A percentile compares a stretch with the other conserved stretches of the same genome.
phyloP scores from a whole-genome alignment of 2,797 vertebrate species.

The Ctenosaura bakeri region DNA sequence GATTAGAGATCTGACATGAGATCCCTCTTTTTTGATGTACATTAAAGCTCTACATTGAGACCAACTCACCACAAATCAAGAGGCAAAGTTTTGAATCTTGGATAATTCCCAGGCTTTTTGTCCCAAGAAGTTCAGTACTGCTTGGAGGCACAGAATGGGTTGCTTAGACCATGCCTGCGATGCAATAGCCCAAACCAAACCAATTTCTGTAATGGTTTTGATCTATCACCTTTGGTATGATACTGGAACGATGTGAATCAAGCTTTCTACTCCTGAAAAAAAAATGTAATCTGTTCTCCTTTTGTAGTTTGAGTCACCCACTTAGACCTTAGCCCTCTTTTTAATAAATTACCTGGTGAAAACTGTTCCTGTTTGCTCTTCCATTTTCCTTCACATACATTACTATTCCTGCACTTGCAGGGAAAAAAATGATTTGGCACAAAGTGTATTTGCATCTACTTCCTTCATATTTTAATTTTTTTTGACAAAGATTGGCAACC shows the following conservation, averaged over 20 bases:
- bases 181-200: background rate
- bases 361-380: background rate
- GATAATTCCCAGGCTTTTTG: slow-evolving; percentile 12
- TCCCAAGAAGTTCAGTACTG: background rate
- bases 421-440: background rate
- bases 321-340: background rate
- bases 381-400: background rate
- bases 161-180: background rate
- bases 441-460: background rate
- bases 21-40: background rate
- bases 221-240: background rate
- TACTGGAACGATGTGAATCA: slow-evolving; percentile 1
- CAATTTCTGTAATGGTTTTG: background rate
- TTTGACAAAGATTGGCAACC: slow-evolving; percentile 3
- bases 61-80: background rate
- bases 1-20: background rate
- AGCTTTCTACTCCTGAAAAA: background rate
- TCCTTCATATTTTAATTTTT: background rate
- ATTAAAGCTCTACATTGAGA: background rate
- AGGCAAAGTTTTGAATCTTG: background rate
- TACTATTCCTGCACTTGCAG: background rate
- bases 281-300: background rate
- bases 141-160: background rate
- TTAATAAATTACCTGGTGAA: background rate
- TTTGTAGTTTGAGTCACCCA: background rate